Base-by-base conservation (phyloP, 2,113 vertebrate genomes). In the Lipotes vexillifer region DNA sequence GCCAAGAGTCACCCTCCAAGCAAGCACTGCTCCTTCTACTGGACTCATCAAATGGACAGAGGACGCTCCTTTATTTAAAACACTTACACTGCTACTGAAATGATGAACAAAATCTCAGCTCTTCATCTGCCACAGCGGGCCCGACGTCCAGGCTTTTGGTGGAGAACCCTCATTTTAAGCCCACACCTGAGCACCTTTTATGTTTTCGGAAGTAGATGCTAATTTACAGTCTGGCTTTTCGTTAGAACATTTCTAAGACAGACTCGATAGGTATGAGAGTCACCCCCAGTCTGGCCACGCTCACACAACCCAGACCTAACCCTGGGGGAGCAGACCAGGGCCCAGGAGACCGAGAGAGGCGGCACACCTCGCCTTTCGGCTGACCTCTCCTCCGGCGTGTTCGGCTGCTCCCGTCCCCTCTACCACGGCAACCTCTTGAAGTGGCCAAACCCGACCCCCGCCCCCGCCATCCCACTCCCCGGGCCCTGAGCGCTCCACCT, bases 141-240 rank as follows among this genome's bases (percentile, higher is more conserved):
- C 83, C 55, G 8, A 10, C n/a, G 0, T 3, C 6, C 6, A 31
- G 29, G 23, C 36, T 81, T 8, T 2, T 46, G 65, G 82, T 8
- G 36, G 15, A 66, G n/a, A 3, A 25, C 55, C 10, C 20, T 14
- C 27, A 29, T 9, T 49, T 27, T 12, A 82, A 0, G 27, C n/a
- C 61, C 4, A 63, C 3, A 46, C 12, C 2, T 0, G 36, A 66
- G 18, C 14, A 38, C 38, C 3, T 2, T 31, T 20, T 23, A 5
- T 33, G 27, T 12, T 49, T 86, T 13, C 69, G 8, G 20, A 82
- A 81, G 72, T n/a, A 77, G 52, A 85, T 33, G 14, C 55, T 69
- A 38, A 82, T 1, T 38, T 23, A 87, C 8, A 18, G n/a, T 31
- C 80, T 69, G n/a, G 7, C 8, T 20, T 46, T 69, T n/a, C 65